Conservation (phyloP, 2,113 vertebrate species). For the Hydrochoerus hydrochaeris region DNA sequence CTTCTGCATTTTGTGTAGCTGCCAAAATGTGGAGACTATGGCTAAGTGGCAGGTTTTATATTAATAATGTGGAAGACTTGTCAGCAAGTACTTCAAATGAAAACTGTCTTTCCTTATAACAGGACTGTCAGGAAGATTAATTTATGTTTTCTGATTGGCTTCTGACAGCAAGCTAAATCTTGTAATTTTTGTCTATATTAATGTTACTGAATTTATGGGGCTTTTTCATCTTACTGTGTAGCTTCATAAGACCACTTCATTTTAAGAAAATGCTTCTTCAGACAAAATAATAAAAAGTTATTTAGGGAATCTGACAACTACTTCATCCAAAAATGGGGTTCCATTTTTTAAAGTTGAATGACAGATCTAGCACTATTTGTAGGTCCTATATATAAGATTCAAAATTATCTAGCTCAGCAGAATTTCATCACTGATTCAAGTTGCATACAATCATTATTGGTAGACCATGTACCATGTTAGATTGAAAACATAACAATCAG, state of each 20-base stretch:
- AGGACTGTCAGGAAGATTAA: slow-evolving; percentile 50
- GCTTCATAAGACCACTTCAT: slow-evolving; percentile 16
- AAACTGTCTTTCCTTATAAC: slow-evolving; percentile 51
- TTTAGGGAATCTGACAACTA: slow-evolving; percentile 26
- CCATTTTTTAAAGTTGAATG: neutral
- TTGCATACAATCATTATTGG: neutral
- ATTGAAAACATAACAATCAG: slow-evolving; percentile 38
- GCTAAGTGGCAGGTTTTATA: slow-evolving; percentile 35
- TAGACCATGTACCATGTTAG: neutral
- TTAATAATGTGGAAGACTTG: slow-evolving; percentile 62
- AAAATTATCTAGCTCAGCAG: neutral
- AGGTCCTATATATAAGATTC: neutral
- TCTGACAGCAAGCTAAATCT: neutral
- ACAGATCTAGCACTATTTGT: neutral
- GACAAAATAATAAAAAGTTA: neutral
- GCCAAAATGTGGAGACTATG: slow-evolving; percentile 15
- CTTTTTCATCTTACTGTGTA: neutral
- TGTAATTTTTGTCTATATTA: slow-evolving; percentile 57
- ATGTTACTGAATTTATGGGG: slow-evolving; percentile 40
- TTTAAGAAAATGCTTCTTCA: slow-evolving; percentile 23
- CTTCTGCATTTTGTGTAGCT: slow-evolving; percentile 36
- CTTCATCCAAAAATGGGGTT: neutral
- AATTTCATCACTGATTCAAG: neutral
- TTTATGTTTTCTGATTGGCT: slow-evolving; percentile 44
- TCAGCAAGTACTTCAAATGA: slow-evolving; percentile 61